Evolutionary conservation across 2,888 invertebrate genomes (phyloP).

Genomic region (Meteorus colon): DNA sequence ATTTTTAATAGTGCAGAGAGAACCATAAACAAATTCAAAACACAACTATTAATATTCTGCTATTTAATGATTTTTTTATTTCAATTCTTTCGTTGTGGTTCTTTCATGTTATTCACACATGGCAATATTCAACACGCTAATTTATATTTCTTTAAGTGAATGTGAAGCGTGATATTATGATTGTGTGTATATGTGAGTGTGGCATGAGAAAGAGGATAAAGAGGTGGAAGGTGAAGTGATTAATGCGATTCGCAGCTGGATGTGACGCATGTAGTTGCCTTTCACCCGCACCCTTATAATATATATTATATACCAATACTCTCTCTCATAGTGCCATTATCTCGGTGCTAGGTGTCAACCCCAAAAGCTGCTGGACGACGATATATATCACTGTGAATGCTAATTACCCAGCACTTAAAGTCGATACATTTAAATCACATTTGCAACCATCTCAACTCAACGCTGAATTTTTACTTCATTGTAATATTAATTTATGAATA

Average conservation of each 20-base stretch:
- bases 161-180: not conserved
- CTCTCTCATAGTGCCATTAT: constrained; percentile 32
- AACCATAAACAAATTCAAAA: not conserved
- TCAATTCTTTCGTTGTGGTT: not conserved
- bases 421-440: constrained; percentile 25
- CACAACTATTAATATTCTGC: not conserved
- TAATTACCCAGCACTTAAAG: constrained; percentile 59
- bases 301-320: not conserved
- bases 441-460: not conserved
- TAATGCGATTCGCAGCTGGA: constrained; percentile 72
- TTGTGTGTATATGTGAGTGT: constrained; percentile 9
- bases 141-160: not conserved
- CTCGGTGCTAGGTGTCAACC: constrained; percentile 58
- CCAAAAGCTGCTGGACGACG: constrained; percentile 56
- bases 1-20: too few relatives aligned
- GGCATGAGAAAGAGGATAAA: constrained; percentile 10
- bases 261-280: constrained; percentile 60
- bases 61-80: not conserved
- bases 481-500: not conserved
- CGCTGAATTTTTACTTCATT: not conserved
- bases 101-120: not conserved
- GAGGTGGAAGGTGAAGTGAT: constrained; percentile 59
- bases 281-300: constrained; percentile 44
- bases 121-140: not conserved
- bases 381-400: constrained; percentile 61